Percentiles rank a stretch among this genome's conserved stretches.
These are phyloP conservation scores for Hydrotaea diabolus DNA, from an alignment of 2,888 invertebrate genomes.

Conservation along the genomic window DNA sequence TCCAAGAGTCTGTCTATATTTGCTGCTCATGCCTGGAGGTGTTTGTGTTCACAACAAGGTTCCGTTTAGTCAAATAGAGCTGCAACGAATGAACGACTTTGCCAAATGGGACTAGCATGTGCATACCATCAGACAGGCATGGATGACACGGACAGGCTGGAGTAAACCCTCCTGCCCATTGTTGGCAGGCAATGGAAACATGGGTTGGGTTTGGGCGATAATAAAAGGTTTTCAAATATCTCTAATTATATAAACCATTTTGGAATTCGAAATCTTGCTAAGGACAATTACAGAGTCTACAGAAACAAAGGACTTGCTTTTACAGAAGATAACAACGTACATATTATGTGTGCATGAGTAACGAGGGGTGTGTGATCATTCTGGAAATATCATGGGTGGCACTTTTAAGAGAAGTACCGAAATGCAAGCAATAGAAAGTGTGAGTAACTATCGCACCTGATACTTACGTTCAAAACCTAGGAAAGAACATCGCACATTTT, in stretches of 20 bases:
- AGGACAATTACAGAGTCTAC: constrained; percentile 16
- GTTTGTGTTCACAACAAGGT: constrained; percentile 25
- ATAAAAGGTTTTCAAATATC: constrained; percentile 7
- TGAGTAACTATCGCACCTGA: no score
- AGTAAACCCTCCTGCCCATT: background rate
- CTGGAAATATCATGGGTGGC: background rate
- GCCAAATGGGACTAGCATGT: background rate
- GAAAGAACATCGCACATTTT: no score
- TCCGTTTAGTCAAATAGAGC: constrained; percentile 31
- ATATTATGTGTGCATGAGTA: no score
- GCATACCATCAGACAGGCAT: background rate
- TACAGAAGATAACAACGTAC: background rate
- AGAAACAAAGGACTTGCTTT: background rate
- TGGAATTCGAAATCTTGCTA: constrained; percentile 14
- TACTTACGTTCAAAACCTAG: no score
- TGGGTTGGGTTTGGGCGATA: background rate
- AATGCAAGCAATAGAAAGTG: no score
- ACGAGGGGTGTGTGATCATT: background rate
- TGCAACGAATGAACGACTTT: background rate
- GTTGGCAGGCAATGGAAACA: background rate
- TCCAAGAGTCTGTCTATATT: constrained; percentile 15
- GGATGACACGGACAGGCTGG: background rate
- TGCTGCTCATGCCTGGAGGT: constrained; percentile 28
- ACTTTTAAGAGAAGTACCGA: no score
- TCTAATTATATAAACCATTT: constrained; percentile 30